Evolutionary conservation across 2,888 invertebrate species (phyloP).

Genomic region (Plagodis pulveraria): DNA sequence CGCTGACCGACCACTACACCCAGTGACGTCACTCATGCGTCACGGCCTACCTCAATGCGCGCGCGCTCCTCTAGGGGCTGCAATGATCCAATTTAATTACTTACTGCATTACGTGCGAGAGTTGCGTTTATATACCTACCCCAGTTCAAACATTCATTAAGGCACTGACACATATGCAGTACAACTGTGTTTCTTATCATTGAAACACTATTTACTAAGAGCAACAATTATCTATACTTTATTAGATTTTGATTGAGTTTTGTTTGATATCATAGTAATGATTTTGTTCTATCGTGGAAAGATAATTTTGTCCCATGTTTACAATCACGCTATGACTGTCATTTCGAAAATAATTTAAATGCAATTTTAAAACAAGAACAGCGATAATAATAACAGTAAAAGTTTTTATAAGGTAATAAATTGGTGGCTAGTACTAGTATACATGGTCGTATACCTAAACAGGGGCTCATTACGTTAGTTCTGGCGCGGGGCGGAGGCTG

Average conservation of each 20-base stretch:
- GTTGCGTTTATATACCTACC: background rate
- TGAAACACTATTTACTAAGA: no score
- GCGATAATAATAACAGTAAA: no score
- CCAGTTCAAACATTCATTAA: background rate
- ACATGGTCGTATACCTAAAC: background rate
- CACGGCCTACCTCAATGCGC: slow-evolving; percentile 86
- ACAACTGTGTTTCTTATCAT: background rate
- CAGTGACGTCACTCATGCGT: slow-evolving; percentile 80
- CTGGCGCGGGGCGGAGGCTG: slow-evolving; percentile 49
- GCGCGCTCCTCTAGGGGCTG: slow-evolving; percentile 82
- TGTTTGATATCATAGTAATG: no score
- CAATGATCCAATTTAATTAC: slow-evolving; percentile 69
- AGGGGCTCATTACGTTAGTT: slow-evolving; percentile 33
- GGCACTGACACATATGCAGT: background rate
- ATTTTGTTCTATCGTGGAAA: no score
- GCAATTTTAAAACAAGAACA: no score
- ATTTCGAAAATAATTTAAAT: no score
- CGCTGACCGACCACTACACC: slow-evolving; percentile 73
- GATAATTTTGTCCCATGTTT: no score
- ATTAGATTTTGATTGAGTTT: no score
- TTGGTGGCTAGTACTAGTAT: background rate
- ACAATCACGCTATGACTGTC: no score
- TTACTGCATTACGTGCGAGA: slow-evolving; percentile 17
- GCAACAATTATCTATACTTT: no score
- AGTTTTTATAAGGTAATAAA: no score